Percentiles rank a stretch among this genome's conserved stretches.
These are phyloP conservation scores for Novumbra hubbsi DNA, from an alignment of 2,797 vertebrate species.

Conservation along the genomic window DNA sequence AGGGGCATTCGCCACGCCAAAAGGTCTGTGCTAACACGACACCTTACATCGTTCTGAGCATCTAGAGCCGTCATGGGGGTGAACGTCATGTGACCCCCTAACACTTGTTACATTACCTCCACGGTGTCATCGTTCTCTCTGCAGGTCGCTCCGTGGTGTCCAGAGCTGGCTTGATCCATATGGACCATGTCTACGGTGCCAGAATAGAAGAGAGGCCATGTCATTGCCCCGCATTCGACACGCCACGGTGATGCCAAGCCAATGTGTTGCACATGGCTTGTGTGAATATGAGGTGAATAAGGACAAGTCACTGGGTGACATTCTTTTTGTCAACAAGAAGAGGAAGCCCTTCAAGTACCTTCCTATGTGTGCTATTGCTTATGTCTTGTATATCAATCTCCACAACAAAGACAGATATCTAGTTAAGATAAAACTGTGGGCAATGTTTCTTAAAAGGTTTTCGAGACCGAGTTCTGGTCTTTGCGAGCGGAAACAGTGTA, in stretches of 20 bases:
- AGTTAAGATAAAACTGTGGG: too few relatives aligned
- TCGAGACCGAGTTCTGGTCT: too few relatives aligned
- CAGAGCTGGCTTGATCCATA: constrained; percentile 79
- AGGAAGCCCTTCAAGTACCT: background rate
- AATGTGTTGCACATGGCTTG: too few relatives aligned
- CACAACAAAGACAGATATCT: too few relatives aligned
- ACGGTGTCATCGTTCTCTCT: constrained; percentile 75
- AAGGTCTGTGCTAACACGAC: background rate
- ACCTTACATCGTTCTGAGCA: background rate
- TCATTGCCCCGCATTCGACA: too few relatives aligned
- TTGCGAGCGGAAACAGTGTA: too few relatives aligned
- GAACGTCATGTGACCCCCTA: background rate
- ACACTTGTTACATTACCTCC: constrained; percentile 62
- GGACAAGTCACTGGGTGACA: too few relatives aligned
- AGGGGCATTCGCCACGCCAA: background rate
- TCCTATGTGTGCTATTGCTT: background rate
- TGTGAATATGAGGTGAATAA: too few relatives aligned
- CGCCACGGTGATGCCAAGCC: too few relatives aligned
- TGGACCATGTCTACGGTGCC: constrained; percentile 82
- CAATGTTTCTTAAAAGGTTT: too few relatives aligned
- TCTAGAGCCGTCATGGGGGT: background rate
- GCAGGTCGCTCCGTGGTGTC: constrained; percentile 68
- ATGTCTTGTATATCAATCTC: background rate
- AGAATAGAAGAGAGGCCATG: constrained; percentile 21
- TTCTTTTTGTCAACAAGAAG: background rate